These are phyloP conservation scores for Elachura formosa DNA, from an alignment of 2,113 vertebrate species.

Conservation along the genomic window DNA sequence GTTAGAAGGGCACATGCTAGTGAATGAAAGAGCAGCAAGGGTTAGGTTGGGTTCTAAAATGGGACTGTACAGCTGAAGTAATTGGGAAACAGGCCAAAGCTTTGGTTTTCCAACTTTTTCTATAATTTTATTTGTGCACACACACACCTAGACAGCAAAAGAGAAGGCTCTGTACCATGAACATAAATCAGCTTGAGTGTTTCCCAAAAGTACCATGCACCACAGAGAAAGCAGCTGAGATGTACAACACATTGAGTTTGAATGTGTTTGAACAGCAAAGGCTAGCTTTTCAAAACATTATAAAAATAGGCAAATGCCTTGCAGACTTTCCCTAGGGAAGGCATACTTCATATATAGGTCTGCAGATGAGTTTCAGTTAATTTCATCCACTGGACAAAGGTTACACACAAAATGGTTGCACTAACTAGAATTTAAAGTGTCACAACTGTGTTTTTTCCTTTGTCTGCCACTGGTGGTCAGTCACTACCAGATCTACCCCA, in stretches of 20 bases:
- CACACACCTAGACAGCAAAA: background rate
- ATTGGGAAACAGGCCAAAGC: background rate
- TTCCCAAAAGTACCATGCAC: background rate
- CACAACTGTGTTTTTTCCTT: background rate
- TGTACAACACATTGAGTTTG: background rate
- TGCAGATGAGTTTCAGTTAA: background rate
- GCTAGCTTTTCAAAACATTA: background rate
- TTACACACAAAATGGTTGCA: fast-evolving
- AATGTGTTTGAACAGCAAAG: background rate
- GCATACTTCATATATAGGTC: background rate
- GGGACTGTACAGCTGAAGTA: background rate
- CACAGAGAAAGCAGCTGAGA: background rate
- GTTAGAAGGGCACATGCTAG: background rate
- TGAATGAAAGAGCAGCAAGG: background rate
- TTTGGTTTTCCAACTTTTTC: background rate
- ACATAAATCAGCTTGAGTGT: background rate
- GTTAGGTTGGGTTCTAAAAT: background rate
- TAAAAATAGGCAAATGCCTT: background rate
- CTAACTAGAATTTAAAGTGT: background rate
- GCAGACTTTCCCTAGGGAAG: background rate
- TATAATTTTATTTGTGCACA: background rate
- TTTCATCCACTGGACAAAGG: background rate
- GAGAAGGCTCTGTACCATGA: background rate
- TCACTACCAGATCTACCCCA: background rate
- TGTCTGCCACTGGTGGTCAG: background rate